phyloP scores from a whole-genome alignment of 2,888 invertebrate genomes.

The Drosophila antonietae region DNA sequence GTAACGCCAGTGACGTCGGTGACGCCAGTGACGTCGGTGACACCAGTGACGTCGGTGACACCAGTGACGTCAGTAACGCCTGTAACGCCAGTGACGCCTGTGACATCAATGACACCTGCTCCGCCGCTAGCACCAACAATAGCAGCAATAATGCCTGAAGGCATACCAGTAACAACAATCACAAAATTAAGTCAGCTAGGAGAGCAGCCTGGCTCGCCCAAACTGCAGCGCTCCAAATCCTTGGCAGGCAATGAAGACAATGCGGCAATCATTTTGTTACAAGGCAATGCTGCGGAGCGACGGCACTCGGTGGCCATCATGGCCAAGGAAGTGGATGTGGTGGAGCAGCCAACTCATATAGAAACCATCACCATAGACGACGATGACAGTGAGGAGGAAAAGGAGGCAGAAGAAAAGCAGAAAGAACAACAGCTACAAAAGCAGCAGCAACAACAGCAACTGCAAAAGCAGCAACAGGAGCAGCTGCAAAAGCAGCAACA shows the following conservation, averaged over 20 bases:
- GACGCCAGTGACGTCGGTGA: conserved; percentile 3
- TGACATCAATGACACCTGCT: background rate
- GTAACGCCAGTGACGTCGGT: background rate
- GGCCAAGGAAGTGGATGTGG: conserved; percentile 68
- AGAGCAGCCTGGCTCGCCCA: conserved; percentile 18
- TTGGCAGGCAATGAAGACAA: conserved; percentile 33
- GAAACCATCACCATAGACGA: conserved; percentile 72
- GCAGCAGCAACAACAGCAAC: background rate
- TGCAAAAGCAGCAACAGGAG: background rate
- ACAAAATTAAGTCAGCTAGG: background rate
- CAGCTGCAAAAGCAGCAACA: background rate
- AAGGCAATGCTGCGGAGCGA: conserved; percentile 36
- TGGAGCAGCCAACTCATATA: conserved; percentile 50
- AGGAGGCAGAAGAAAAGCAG: conserved; percentile 1
- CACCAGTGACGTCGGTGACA: conserved; percentile 3
- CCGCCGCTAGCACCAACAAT: background rate
- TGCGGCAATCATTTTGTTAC: background rate
- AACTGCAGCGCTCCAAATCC: conserved; percentile 66
- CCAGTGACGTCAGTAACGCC: conserved; percentile 17
- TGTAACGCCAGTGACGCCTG: conserved; percentile 5
- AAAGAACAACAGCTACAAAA: background rate
- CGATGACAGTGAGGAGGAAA: conserved; percentile 59
- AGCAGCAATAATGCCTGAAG: background rate
- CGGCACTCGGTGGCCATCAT: conserved; percentile 69
- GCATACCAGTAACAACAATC: background rate